Conservation (phyloP, 1,140 invertebrate genomes). For the Cherax quadricarinatus region DNA sequence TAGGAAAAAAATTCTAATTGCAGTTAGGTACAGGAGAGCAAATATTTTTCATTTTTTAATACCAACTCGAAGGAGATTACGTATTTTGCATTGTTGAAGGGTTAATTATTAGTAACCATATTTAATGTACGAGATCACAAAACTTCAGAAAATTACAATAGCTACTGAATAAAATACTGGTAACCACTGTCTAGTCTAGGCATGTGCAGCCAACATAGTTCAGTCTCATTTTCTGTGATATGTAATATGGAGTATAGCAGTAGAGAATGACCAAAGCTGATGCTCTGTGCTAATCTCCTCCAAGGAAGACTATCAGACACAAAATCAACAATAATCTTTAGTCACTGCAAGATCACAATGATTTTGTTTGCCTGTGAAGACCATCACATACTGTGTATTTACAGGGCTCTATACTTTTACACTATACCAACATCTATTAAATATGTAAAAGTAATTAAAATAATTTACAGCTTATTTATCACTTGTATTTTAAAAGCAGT, state of each 20-base stretch:
- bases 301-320: conserved; percentile 37
- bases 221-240: neutral
- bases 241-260: neutral
- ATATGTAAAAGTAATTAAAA: conserved; percentile 57
- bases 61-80: no score
- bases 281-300: conserved; percentile 20
- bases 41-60: no score
- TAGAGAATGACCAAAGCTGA: neutral
- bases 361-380: conserved; percentile 29
- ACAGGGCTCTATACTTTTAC: conserved; percentile 40
- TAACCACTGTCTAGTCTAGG: no score
- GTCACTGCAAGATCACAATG: conserved; percentile 50
- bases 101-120: no score
- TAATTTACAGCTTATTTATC: conserved; percentile 19
- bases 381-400: conserved; percentile 32
- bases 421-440: conserved; percentile 24
- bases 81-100: no score
- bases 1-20: no score
- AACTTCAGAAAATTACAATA: no score
- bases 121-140: no score
- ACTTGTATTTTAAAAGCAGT: conserved; percentile 17
- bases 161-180: no score
- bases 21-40: no score
- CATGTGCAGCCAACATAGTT: neutral
- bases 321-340: conserved; percentile 26